Evolutionary conservation across 1,140 invertebrate genomes (phyloP).

Genomic region (Chrysomallon squamiferum): DNA sequence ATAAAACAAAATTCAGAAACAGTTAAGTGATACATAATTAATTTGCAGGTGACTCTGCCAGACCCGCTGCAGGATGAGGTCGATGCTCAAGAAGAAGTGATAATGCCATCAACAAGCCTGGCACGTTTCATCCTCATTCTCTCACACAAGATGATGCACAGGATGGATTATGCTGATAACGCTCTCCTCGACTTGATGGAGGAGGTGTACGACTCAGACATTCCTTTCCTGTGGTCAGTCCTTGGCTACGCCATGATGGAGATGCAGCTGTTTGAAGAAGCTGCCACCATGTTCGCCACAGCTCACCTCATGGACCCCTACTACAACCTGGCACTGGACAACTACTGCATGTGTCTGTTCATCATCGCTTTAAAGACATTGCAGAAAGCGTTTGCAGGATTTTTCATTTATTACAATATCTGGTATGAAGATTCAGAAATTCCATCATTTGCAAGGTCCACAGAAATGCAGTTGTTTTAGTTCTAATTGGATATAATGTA

Average conservation of each 20-base stretch:
- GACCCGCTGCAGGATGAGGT: slow-evolving; percentile 57
- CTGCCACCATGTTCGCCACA: slow-evolving; percentile 43
- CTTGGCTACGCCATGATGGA: slow-evolving; percentile 59
- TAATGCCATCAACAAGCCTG: slow-evolving; percentile 48
- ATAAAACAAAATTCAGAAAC: too few relatives aligned
- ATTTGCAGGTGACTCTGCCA: slow-evolving; percentile 53
- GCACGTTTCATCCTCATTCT: slow-evolving; percentile 51
- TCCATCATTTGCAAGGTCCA: slow-evolving; percentile 14
- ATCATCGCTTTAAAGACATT: slow-evolving; percentile 25
- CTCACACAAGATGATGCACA: slow-evolving; percentile 39
- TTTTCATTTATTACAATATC: slow-evolving; percentile 23
- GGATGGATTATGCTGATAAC: slow-evolving; percentile 41
- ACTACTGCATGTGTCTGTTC: slow-evolving; percentile 52
- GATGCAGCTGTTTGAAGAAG: slow-evolving; percentile 49
- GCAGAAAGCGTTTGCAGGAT: slow-evolving; percentile 19
- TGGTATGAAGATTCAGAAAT: slow-evolving; percentile 29
- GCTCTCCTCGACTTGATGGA: slow-evolving; percentile 44
- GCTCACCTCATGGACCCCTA: slow-evolving; percentile 47
- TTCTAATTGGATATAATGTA: too few relatives aligned
- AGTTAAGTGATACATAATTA: too few relatives aligned
- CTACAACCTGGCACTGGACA: slow-evolving; percentile 52
- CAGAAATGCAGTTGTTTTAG: too few relatives aligned
- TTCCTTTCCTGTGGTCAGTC: slow-evolving; percentile 50
- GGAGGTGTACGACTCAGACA: slow-evolving; percentile 45
- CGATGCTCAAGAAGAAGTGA: slow-evolving; percentile 55